Evolutionary conservation across 1,140 invertebrate species (phyloP).

Genomic region (Vanessa atalanta): DNA sequence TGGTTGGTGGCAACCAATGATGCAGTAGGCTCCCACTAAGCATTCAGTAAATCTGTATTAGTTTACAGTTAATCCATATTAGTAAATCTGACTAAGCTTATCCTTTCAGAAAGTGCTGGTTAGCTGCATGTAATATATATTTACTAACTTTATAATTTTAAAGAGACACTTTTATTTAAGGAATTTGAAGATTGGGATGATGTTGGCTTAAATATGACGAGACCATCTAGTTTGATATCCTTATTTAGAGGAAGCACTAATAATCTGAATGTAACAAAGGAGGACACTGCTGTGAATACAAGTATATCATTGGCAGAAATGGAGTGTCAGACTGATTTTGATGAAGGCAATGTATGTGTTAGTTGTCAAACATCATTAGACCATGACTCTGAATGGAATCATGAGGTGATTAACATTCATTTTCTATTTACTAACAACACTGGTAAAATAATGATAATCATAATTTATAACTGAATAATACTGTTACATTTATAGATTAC

Average conservation of each 20-base stretch:
- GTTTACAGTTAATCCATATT: too few species aligned
- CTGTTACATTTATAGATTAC: too few species aligned
- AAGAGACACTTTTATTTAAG: slow-evolving; percentile 64
- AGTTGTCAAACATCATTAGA: slow-evolving; percentile 67
- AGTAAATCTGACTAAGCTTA: too few species aligned
- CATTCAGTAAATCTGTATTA: too few species aligned
- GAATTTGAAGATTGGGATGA: slow-evolving; percentile 98
- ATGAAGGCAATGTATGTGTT: slow-evolving; percentile 65
- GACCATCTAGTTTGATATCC: slow-evolving; percentile 88
- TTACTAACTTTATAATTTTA: not conserved
- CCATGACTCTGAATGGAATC: slow-evolving; percentile 69
- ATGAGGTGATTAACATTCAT: slow-evolving; percentile 62
- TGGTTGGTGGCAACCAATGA: too few species aligned
- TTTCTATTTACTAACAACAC: slow-evolving; percentile 24
- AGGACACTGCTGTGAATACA: slow-evolving; percentile 55
- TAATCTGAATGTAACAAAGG: slow-evolving; percentile 51
- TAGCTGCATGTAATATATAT: too few species aligned
- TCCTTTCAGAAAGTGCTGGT: too few species aligned
- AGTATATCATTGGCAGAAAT: slow-evolving; percentile 44
- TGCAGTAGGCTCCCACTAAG: too few species aligned
- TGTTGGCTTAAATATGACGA: slow-evolving; percentile 92
- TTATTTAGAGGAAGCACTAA: slow-evolving; percentile 85
- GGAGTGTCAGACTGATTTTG: slow-evolving; percentile 72
- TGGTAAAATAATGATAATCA: not conserved
- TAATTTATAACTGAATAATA: too few species aligned